Evolutionary conservation across 2,888 invertebrate genomes (phyloP), one percentile per base, ranked within the genome.

Genomic region (Carcina quercana): DNA sequence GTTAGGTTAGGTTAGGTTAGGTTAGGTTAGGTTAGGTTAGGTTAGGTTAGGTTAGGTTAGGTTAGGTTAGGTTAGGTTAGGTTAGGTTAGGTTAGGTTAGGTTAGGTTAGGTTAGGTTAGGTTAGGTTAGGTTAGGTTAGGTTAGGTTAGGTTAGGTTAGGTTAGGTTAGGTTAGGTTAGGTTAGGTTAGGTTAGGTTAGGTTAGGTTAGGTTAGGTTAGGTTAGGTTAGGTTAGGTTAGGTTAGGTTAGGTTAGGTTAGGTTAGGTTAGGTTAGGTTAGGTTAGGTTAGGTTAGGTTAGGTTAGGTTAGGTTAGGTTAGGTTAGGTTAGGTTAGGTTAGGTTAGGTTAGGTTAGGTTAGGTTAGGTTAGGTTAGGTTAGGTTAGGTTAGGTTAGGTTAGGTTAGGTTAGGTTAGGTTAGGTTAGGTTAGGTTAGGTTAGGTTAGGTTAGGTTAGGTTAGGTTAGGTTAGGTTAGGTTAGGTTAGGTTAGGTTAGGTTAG

Each of bases 341-440:
- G 36, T 37, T 32, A 37, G 36, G 36, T 37, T 37, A 37, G 36
- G 36, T 37, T 37, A 34, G 34, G 37, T 37, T 37, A 37, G 37
- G 37, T 37, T 37, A 37, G 37, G 37, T 37, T 37, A 37, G 37
- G 37, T 37, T 37, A 37, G 37, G 34, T 37, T 34, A 32, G 35
- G 35, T 35, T 35, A 35, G 35, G 35, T 35, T 34, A 34, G 34
- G 34, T 34, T 34, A 34, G 34, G 34, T 34, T 34, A 34, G 34
- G 34, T 34, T 34, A 34, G 34, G 34, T 34, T 34, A 34, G 34
- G 34, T 34, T 34, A 34, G 34, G 34, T 34, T 34, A 34, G 34
- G 34, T 34, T 34, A 34, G 34, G 34, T 34, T 34, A 34, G 34
- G 34, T 34, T 34, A 34, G 34, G 34, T 34, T 34, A 34, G 34